Evolutionary conservation across 2,113 vertebrate species (phyloP).

Genomic region (Lycaon pictus): DNA sequence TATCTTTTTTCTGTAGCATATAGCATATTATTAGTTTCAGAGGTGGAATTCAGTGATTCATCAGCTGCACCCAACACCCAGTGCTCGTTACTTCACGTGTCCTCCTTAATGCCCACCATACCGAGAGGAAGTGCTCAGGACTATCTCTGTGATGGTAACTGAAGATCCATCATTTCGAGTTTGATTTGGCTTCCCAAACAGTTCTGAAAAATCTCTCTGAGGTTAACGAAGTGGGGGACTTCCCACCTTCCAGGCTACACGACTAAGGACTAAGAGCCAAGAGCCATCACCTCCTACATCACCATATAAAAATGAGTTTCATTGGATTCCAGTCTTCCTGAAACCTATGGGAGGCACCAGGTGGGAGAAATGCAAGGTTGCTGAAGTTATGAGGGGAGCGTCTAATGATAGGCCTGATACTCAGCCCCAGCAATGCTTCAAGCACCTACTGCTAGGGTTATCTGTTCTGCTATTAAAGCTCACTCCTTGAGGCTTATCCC

Average conservation of each 20-base stretch:
- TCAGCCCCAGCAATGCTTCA: too few species aligned
- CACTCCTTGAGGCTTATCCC: neutral
- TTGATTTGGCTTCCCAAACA: neutral
- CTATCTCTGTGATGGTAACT: neutral
- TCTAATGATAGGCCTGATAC: rapidly evolving
- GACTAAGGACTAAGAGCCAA: too few species aligned
- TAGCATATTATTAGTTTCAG: neutral
- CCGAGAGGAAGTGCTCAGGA: neutral
- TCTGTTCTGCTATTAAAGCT: neutral
- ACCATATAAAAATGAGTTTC: neutral
- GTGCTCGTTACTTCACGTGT: neutral
- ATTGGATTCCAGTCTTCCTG: neutral
- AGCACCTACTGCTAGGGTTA: too few species aligned
- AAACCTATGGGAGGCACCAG: too few species aligned
- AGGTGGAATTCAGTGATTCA: neutral
- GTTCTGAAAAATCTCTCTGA: neutral
- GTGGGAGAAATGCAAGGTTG: rapidly evolving
- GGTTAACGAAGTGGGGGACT: neutral
- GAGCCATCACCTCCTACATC: neutral
- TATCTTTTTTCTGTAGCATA: neutral
- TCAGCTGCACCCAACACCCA: neutral
- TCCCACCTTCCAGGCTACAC: neutral
- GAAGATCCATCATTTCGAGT: neutral
- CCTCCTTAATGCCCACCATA: neutral
- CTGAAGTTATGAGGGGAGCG: neutral